Conservation (phyloP, 2,797 vertebrate species). For the Acipenser oxyrinchus region DNA sequence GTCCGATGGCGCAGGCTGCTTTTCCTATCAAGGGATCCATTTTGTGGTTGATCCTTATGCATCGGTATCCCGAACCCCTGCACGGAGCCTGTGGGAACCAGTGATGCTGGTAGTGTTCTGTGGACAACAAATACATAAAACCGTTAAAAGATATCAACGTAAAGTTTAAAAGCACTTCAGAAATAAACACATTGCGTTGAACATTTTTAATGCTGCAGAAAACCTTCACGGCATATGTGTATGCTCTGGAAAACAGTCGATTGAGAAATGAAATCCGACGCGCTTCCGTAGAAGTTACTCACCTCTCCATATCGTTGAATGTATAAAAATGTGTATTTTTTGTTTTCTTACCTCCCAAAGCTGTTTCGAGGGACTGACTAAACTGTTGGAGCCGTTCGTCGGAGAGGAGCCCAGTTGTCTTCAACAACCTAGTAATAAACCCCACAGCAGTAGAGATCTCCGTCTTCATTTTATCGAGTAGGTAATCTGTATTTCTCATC, state of each 20-base stretch:
- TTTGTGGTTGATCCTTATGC: conserved; percentile 65
- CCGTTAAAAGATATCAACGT: neutral
- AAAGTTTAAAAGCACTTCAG: neutral
- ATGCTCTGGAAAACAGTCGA: neutral
- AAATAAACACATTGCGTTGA: neutral
- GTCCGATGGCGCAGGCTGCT: conserved; percentile 52
- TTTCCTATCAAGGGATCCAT: conserved; percentile 64
- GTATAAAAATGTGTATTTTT: no score
- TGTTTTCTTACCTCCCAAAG: conserved; percentile 36
- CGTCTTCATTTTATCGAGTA: conserved; percentile 42
- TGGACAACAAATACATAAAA: conserved; percentile 22
- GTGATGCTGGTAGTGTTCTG: conserved; percentile 60
- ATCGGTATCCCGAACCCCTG: conserved; percentile 62
- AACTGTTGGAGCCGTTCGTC: conserved; percentile 55
- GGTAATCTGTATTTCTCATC: conserved; percentile 19
- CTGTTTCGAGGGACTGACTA: conserved; percentile 51
- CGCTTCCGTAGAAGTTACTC: neutral
- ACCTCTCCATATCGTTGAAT: neutral
- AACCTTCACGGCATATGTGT: no score
- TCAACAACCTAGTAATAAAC: conserved; percentile 55
- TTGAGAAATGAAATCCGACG: neutral
- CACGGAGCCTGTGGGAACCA: conserved; percentile 61
- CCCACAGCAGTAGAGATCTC: conserved; percentile 52
- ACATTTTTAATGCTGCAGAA: neutral
- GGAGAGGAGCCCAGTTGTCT: conserved; percentile 44